Conservation (phyloP, 2,888 invertebrate genomes). For the Empis stercorea region DNA sequence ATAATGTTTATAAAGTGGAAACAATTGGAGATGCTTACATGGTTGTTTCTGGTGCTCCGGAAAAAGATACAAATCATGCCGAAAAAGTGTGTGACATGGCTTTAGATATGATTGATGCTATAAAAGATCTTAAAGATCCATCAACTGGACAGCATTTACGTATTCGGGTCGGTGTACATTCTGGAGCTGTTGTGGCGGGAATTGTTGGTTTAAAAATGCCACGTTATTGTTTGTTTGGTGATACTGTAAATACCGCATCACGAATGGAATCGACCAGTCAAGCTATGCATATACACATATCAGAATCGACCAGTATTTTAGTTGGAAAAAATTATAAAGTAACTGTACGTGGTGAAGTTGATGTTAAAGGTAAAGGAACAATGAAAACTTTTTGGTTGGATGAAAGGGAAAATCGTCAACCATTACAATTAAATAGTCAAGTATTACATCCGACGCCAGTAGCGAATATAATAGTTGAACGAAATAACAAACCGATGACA, state of each 20-base stretch:
- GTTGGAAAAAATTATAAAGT: constrained; percentile 63
- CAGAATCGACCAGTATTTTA: constrained; percentile 70
- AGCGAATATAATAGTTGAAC: constrained; percentile 1
- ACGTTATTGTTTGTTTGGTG: constrained; percentile 53
- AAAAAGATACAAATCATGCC: constrained; percentile 79
- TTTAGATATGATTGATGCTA: constrained; percentile 88
- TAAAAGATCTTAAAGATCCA: constrained; percentile 81
- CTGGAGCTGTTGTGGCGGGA: constrained; percentile 85
- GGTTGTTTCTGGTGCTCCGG: constrained; percentile 93
- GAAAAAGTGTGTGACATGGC: constrained; percentile 92
- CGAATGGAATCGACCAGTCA: constrained; percentile 87
- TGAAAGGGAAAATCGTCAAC: constrained; percentile 53
- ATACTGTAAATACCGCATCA: constrained; percentile 82
- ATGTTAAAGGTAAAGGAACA: constrained; percentile 80
- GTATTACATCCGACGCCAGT: constrained; percentile 20
- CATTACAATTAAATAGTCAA: constrained; percentile 29
- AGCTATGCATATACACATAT: constrained; percentile 91
- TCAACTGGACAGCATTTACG: constrained; percentile 76
- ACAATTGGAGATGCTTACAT: constrained; percentile 98
- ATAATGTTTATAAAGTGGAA: constrained; percentile 94
- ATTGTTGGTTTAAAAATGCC: constrained; percentile 94
- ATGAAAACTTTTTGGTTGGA: constrained; percentile 88
- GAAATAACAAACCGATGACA: constrained; percentile 2
- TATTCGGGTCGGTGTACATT: constrained; percentile 78
- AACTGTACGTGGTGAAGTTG: constrained; percentile 67